Base-by-base conservation (phyloP, 1,140 invertebrate species). In the Drosophila melanica region DNA sequence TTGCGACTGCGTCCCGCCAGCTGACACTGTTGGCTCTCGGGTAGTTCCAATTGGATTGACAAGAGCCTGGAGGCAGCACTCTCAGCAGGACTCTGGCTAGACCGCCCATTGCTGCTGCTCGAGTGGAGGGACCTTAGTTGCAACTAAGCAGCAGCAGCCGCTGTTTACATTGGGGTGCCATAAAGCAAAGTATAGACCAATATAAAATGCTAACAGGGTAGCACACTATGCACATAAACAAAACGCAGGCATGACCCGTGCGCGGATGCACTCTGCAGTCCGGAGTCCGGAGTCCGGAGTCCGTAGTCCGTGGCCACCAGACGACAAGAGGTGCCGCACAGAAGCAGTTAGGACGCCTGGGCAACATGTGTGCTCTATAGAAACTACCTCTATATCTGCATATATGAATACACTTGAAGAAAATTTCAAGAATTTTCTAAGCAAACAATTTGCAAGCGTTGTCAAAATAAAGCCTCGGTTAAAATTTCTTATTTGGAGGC, bases 111-210 rank as follows among this genome's bases (percentile, higher is more conserved):
- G 62, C 42, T 44, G 35, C 33, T 16, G 18, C 18, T 10, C 37
- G 58, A 62, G 63, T 78, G 48, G 37, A 47, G 64, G 53, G 33
- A 51, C 39, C 54, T 50, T 27, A 68, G 73, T 77, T 80, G 79
- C 63, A 81, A 63, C 78, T 62, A 76, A 62, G 64, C 66, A 62
- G 47, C 57, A 30, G 44, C 11, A n/a, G 39, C 10, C 33, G 35
- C 54, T 59, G 23, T 23, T 35, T 41, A 74, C 82, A 69, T 89
- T 89, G 82, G 84, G 84, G 82, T 79, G 72, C 76, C 84, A 87
- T 87, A 87, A 87, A 87, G 82, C 84, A 87, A 87, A 87, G 84
- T 89, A 87, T 82, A 79, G 67, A 68, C 72, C 80, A 76, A 81
- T 81, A 87, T 87, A 87, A 87, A 87, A 89, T 87, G 76, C 81